Evolutionary conservation across 2,797 vertebrate species (phyloP).

Genomic region (Anas bernieri): DNA sequence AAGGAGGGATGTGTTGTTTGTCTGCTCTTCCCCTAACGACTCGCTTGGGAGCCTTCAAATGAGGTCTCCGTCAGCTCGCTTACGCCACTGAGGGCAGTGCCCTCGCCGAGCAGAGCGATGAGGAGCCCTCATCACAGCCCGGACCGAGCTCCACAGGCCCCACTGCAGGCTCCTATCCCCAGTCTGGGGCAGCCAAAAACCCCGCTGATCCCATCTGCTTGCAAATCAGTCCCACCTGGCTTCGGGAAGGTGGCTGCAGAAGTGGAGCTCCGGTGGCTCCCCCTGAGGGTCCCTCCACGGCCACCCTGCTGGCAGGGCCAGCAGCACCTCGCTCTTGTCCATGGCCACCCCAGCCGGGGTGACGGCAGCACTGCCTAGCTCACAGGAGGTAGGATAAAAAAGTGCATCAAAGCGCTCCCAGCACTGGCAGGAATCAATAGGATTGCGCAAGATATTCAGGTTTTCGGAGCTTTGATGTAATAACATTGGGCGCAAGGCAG

Average conservation of each 20-base stretch:
- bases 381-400: not conserved
- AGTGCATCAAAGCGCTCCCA: not conserved
- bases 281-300: not conserved
- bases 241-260: not conserved
- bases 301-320: no score
- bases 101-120: accelerated
- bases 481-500: not conserved
- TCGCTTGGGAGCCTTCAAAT: not conserved
- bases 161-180: not conserved
- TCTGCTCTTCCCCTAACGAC: slow-evolving; percentile 1
- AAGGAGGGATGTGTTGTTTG: not conserved
- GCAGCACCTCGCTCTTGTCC: not conserved
- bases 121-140: not conserved
- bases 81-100: not conserved
- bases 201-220: not conserved
- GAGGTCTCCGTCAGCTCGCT: not conserved
- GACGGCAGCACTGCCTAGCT: not conserved
- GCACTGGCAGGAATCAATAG: not conserved
- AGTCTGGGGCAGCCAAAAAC: not conserved
- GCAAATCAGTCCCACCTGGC: accelerated
- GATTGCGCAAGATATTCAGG: accelerated
- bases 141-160: accelerated
- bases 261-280: not conserved
- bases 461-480: not conserved
- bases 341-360: not conserved